Base-by-base conservation (phyloP, 2,113 vertebrate genomes). In the Bufo gargarizans region DNA sequence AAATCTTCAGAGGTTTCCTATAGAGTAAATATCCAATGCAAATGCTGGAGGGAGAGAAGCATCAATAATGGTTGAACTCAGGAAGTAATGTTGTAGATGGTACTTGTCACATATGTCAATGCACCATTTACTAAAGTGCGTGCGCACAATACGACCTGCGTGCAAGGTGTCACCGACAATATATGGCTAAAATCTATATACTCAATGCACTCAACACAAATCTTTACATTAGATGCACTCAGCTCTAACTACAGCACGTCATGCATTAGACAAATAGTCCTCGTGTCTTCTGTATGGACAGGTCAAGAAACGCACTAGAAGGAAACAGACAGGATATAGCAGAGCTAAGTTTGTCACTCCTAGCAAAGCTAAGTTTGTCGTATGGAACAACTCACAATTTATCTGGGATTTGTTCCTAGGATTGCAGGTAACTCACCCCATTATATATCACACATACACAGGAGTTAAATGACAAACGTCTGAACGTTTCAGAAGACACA, bases 81-180 rank as follows among this genome's bases (percentile, higher is more conserved):
- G 71, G 43, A 47, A 47, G 71, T 47, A 13, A 6, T 72, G 10
- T 16, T 2, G 33, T 72, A 45, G 69, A 72, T 72, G 16, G 13
- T 55, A 80, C 77, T 43, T 80, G 77, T 80, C 77, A 80, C 55
- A 58, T 58, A 58, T 56, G 43, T 69, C 81, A 83, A 83, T 83
- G 61, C 61, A 22, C 19, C 45, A 83, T 63, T 65, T 82, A 49
- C 43, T 50, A 69, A 83, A 50, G 61, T 82, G 58, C 33, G 45
- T 22, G 16, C 33, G 10, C 45, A 67, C 20, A 83, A 83, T 83
- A 9, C 1, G 45, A 83, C n/a, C 45, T 22, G 63, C 49, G n/a
- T 69, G 61, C 3, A 12, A 74, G 71, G 45, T 74, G 69, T 72
- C 69, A 72, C 69, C 16, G 71, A 49, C 71, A 47, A 74, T 74